phyloP scores from a whole-genome alignment of 2,113 vertebrate species.

The Bostrychus sinensis region DNA sequence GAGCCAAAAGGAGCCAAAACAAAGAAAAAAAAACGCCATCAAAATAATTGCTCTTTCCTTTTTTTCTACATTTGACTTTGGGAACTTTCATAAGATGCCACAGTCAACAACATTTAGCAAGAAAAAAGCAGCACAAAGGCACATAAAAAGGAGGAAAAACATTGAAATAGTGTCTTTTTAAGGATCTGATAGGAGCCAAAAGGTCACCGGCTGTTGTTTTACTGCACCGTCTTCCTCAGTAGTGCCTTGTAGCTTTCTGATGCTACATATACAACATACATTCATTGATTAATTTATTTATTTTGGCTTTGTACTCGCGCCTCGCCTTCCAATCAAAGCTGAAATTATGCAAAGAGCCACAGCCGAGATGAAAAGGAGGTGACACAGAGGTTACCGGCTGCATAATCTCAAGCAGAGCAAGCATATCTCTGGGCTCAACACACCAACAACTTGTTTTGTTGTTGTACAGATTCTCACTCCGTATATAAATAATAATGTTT shows the following conservation, averaged over 20 bases:
- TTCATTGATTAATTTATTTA: slow-evolving; percentile 2
- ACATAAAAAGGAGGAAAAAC: neutral
- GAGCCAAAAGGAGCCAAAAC: slow-evolving; percentile 38
- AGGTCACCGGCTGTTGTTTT: slow-evolving; percentile 22
- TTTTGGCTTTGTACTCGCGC: slow-evolving; percentile 9
- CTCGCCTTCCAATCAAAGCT: slow-evolving; percentile 10
- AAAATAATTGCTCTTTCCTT: slow-evolving; percentile 33
- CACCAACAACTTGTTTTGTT: neutral
- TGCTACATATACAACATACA: slow-evolving; percentile 18
- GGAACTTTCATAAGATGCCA: slow-evolving; percentile 27
- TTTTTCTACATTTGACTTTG: slow-evolving; percentile 42
- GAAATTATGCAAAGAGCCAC: slow-evolving; percentile 1
- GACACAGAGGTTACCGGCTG: slow-evolving; percentile 7
- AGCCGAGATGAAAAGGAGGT: slow-evolving; percentile 10
- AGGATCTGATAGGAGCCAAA: slow-evolving; percentile 22
- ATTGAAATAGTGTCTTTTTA: slow-evolving; percentile 25
- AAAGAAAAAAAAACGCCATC: slow-evolving; percentile 26
- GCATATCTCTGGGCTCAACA: neutral
- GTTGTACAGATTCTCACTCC: neutral
- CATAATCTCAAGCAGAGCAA: slow-evolving; percentile 2
- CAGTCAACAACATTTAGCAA: slow-evolving; percentile 28
- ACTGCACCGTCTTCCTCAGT: slow-evolving; percentile 10
- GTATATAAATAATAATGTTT: too few relatives aligned
- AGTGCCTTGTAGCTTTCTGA: slow-evolving; percentile 11
- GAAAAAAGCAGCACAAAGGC: slow-evolving; percentile 4